Evolutionary conservation across 2,888 invertebrate species (phyloP).

Genomic region (Tachina lurida): DNA sequence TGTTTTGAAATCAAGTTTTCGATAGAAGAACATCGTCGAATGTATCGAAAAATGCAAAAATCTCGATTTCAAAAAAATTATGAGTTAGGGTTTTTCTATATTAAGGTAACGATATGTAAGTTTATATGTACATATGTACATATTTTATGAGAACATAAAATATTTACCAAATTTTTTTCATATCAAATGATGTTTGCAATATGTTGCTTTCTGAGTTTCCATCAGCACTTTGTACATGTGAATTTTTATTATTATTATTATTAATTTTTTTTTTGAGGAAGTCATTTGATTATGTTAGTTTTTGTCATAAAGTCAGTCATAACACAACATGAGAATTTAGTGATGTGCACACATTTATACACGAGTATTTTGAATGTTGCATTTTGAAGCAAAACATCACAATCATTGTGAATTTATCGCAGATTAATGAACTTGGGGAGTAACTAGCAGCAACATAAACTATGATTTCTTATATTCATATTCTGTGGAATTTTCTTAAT

Average conservation of each 20-base stretch:
- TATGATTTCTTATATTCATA: conserved; percentile 8
- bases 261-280: conserved; percentile 38
- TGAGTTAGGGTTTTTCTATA: no score
- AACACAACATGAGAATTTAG: conserved; percentile 51
- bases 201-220: not conserved
- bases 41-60: no score
- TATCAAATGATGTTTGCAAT: not conserved
- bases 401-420: conserved; percentile 23
- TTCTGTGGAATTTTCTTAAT: not conserved
- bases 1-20: no score
- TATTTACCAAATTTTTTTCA: no score
- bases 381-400: not conserved
- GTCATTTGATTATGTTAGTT: conserved; percentile 6
- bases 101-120: no score
- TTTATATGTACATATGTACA: no score
- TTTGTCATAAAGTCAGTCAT: conserved; percentile 15
- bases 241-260: not conserved
- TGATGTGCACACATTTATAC: conserved; percentile 29
- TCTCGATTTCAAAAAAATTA: no score
- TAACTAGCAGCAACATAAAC: not conserved
- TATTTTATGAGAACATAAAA: no score
- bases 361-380: not conserved
- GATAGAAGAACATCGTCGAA: no score
- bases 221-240: not conserved
- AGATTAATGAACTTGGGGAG: conserved; percentile 48